Evolutionary conservation across 2,797 vertebrate species (phyloP).

Genomic region (Falco columbarius): DNA sequence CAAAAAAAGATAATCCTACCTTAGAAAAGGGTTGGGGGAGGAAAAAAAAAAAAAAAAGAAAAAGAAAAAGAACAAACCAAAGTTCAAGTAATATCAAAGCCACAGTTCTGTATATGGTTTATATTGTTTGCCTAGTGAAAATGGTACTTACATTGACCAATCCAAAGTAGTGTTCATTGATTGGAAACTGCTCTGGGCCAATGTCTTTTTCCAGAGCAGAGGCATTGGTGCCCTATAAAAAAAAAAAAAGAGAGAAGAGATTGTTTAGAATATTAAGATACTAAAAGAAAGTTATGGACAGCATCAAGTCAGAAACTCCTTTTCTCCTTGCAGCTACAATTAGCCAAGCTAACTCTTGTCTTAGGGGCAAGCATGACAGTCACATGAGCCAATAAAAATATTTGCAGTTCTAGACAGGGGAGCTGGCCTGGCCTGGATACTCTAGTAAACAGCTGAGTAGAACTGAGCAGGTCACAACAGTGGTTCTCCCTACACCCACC

Average conservation of each 20-base stretch:
- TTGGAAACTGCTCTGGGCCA: conserved; percentile 86
- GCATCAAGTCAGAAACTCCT: not conserved
- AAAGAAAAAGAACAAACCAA: not conserved
- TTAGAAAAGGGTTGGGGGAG: not conserved
- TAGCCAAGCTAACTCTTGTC: not conserved
- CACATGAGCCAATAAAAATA: not conserved
- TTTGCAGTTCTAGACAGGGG: not conserved
- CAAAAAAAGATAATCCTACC: not conserved
- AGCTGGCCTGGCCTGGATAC: not conserved
- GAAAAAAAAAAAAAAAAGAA: not conserved
- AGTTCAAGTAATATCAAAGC: not conserved
- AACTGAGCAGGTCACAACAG: not conserved
- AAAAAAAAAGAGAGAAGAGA: not conserved
- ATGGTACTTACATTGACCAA: conserved; percentile 82
- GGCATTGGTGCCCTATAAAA: conserved; percentile 84
- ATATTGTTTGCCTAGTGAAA: not conserved
- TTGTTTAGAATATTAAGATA: not conserved
- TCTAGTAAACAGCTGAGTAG: not conserved
- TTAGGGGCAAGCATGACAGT: not conserved
- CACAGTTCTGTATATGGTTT: not conserved
- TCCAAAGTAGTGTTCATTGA: conserved; percentile 87
- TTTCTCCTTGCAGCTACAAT: not conserved
- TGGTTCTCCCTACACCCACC: not conserved
- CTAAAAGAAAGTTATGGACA: not conserved
- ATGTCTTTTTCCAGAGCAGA: conserved; percentile 89